phyloP scores from a whole-genome alignment of 2,888 invertebrate species.

The Aelia acuminata region DNA sequence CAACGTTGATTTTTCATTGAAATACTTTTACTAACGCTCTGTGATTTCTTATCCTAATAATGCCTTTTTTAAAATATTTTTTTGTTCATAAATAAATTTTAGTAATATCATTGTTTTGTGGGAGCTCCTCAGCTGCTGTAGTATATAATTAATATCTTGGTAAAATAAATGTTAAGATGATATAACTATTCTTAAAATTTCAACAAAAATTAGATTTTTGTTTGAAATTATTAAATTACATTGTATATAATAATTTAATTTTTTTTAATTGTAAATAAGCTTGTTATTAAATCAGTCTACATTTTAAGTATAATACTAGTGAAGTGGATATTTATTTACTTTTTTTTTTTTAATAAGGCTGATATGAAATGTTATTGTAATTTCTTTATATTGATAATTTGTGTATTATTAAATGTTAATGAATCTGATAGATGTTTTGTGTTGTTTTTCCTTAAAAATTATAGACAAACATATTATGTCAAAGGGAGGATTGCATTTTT shows the following conservation, averaged over 20 bases:
- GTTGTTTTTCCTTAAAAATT: too few species aligned
- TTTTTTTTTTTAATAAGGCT: slow-evolving; percentile 6
- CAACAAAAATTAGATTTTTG: background rate
- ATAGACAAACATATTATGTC: too few species aligned
- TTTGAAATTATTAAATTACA: background rate
- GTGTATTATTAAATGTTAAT: background rate
- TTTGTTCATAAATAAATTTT: too few species aligned
- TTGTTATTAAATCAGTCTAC: background rate
- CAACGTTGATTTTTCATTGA: background rate
- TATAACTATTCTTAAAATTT: background rate
- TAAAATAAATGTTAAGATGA: background rate
- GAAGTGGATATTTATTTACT: background rate
- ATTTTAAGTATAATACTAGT: background rate
- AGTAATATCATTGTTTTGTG: background rate
- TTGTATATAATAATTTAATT: background rate
- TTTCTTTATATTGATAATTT: background rate
- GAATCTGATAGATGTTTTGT: background rate
- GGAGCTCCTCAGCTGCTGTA: background rate
- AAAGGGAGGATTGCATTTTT: too few species aligned
- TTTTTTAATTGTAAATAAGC: slow-evolving; percentile 5
- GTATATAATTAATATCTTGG: background rate
- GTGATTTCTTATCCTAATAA: background rate
- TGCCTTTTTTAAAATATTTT: too few species aligned
- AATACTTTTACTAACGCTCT: background rate
- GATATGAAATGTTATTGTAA: background rate